Evolutionary conservation across 2,797 vertebrate genomes (phyloP).

Genomic region (Leucoraja ocellata): DNA sequence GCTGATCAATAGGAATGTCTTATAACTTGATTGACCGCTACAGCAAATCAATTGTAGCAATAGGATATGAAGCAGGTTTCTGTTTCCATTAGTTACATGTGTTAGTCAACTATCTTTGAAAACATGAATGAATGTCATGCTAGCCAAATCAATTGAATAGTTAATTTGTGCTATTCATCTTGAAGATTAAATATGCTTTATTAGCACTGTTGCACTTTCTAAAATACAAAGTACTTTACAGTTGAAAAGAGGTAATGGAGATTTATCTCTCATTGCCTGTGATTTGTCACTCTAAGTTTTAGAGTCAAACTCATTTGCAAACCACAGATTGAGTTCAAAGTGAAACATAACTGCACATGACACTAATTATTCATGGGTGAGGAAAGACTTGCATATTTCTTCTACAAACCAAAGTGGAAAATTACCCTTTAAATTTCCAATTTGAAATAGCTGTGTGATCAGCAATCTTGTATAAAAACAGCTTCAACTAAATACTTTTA

Average conservation of each 20-base stretch:
- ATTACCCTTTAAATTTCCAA: neutral
- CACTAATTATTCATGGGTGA: neutral
- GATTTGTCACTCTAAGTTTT: neutral
- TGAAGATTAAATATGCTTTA: neutral
- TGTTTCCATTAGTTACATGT: too few relatives aligned
- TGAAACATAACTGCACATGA: slow-evolving; percentile 3
- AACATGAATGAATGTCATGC: neutral
- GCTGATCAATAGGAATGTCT: neutral
- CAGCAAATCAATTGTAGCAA: neutral
- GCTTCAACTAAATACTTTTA: neutral
- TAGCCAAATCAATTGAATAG: neutral
- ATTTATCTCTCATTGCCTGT: neutral
- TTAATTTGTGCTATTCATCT: slow-evolving; percentile 14
- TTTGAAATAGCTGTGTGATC: neutral
- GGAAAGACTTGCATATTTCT: neutral
- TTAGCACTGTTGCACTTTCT: neutral
- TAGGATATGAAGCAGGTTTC: neutral
- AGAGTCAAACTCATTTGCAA: neutral
- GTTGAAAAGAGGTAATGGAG: neutral
- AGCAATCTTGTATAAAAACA: neutral
- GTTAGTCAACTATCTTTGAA: neutral
- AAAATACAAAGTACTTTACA: neutral
- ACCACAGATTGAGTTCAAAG: slow-evolving; percentile 7
- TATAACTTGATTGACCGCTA: neutral
- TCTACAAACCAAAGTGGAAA: neutral